A percentile compares a stretch with the other conserved stretches of the same genome.
Evolutionary conservation across 2,888 invertebrate genomes (phyloP).

Genomic region (Gari tellinella): DNA sequence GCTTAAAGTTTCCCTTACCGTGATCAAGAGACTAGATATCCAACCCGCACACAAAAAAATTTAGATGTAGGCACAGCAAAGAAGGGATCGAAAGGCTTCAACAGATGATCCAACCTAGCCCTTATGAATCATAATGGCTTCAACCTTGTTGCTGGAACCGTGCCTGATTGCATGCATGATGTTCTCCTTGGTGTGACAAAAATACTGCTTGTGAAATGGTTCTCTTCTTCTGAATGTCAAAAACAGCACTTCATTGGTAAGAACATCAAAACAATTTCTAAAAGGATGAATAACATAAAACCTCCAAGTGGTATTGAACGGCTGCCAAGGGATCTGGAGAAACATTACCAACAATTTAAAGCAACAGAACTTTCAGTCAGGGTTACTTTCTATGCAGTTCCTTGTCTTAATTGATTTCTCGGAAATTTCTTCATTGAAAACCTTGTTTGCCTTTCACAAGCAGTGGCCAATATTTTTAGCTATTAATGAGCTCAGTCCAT

Average conservation of each 20-base stretch:
- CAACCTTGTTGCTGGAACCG: slow-evolving; percentile 15
- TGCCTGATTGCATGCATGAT: slow-evolving; percentile 60
- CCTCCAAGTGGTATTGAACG: too few relatives aligned
- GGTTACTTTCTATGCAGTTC: neutral
- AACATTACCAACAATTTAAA: slow-evolving; percentile 7
- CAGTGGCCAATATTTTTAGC: slow-evolving; percentile 50
- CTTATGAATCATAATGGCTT: neutral
- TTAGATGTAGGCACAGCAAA: slow-evolving; percentile 7
- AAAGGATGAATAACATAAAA: slow-evolving; percentile 11
- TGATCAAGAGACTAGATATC: neutral
- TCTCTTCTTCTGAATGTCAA: slow-evolving; percentile 10
- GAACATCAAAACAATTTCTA: slow-evolving; percentile 9
- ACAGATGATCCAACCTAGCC: slow-evolving; percentile 22
- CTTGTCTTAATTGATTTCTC: neutral
- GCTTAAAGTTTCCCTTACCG: slow-evolving; percentile 30
- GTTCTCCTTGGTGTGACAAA: slow-evolving; percentile 52
- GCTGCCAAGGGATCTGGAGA: slow-evolving; percentile 3
- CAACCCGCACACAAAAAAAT: neutral
- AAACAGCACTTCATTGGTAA: slow-evolving; percentile 13
- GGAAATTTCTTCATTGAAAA: neutral
- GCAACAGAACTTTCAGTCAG: slow-evolving; percentile 2
- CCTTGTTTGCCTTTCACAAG: neutral
- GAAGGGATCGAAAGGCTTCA: slow-evolving; percentile 25
- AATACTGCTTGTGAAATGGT: slow-evolving; percentile 32
- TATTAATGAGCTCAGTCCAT: slow-evolving; percentile 43